phyloP scores from a whole-genome alignment of 92 coral and sea anemone species.

The Palythoa caribaeorum region DNA sequence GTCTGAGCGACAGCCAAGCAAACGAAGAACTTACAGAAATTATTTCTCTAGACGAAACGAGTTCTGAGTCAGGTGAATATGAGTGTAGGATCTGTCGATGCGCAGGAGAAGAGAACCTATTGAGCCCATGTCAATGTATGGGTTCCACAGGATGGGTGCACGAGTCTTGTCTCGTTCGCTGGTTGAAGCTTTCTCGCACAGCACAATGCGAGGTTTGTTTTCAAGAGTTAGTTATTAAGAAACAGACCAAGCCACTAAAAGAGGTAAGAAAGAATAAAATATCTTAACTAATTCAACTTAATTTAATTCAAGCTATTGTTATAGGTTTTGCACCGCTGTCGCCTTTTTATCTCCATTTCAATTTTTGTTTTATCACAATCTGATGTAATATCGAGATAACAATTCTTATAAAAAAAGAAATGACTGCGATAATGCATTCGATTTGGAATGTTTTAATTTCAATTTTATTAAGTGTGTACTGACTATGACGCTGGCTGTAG shows the following conservation, averaged over 20 bases:
- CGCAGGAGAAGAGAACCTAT: conserved; percentile 75
- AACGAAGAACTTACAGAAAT: neutral
- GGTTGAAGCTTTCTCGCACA: conserved; percentile 90
- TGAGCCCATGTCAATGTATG: conserved; percentile 93
- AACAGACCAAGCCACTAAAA: conserved; percentile 81
- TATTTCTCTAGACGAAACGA: neutral
- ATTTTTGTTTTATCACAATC: too few species aligned
- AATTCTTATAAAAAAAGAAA: too few species aligned
- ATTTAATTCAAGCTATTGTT: neutral
- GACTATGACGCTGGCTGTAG: too few species aligned
- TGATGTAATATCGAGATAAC: too few species aligned
- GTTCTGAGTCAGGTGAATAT: conserved; percentile 22
- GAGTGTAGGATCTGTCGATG: conserved; percentile 95
- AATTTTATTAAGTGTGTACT: too few species aligned
- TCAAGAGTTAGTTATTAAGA: conserved; percentile 78
- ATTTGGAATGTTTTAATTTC: too few species aligned
- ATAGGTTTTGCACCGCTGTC: too few species aligned
- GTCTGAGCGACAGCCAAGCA: neutral
- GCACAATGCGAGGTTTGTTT: conserved; percentile 92
- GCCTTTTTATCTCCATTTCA: too few species aligned
- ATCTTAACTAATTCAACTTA: neutral
- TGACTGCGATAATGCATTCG: too few species aligned
- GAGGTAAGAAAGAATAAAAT: conserved; percentile 70
- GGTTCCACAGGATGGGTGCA: conserved; percentile 98
- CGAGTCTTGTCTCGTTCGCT: conserved; percentile 87